phyloP scores from a whole-genome alignment of 2,888 invertebrate species.

The Physocephala rufipes region DNA sequence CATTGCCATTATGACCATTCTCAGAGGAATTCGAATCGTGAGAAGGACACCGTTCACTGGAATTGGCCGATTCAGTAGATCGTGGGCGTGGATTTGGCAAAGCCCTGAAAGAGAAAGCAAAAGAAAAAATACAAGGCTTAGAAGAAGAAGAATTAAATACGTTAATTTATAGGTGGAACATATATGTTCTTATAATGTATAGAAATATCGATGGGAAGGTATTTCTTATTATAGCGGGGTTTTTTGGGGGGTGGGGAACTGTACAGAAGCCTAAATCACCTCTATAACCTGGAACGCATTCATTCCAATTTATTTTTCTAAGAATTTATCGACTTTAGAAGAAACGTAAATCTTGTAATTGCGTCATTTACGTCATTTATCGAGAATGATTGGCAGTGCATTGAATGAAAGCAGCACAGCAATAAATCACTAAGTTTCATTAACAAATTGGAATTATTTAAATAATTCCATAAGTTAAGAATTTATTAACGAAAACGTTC shows the following conservation, averaged over 20 bases:
- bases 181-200: too few relatives aligned
- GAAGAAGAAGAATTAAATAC: neutral
- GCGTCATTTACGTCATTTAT: neutral
- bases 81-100: conserved; percentile 63
- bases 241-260: too few relatives aligned
- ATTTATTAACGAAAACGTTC: neutral
- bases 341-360: too few relatives aligned
- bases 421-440: conserved; percentile 4
- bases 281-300: too few relatives aligned
- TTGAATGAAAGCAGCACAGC: neutral
- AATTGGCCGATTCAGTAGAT: conserved; percentile 63
- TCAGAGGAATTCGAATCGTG: conserved; percentile 80
- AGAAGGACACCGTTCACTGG: conserved; percentile 79
- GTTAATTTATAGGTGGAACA: neutral
- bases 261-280: too few relatives aligned
- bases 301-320: too few relatives aligned
- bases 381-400: neutral
- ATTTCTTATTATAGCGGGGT: too few relatives aligned
- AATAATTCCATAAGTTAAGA: too few relatives aligned
- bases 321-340: neutral
- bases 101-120: conserved; percentile 54
- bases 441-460: neutral
- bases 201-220: too few relatives aligned
- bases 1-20: conserved; percentile 64
- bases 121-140: neutral